Base-by-base conservation (phyloP, 1,140 invertebrate genomes). In the Nasonia giraulti region DNA sequence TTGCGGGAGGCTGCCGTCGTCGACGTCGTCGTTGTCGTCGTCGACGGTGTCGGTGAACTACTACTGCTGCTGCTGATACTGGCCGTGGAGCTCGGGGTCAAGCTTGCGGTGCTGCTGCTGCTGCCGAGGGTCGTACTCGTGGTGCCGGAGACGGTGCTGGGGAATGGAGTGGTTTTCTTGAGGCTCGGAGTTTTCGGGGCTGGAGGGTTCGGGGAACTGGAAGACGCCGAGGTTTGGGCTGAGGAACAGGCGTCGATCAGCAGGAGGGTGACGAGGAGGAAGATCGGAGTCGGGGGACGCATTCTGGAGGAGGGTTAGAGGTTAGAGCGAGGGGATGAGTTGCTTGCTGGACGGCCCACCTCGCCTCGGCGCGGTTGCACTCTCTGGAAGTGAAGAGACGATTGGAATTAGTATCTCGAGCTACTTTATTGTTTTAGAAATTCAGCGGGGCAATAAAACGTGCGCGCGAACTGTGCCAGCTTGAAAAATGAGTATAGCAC, bases 21-120 rank as follows among this genome's bases (percentile, higher is more conserved):
- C n/a, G 71, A 6, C 71, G 84, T 87, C 83, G 88, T 86, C 73
- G 88, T 37, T 40, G 87, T 86, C 68, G 86, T 87, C n/a, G 86
- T 87, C n/a, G 86, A 82, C 2, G 27, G 27, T 27, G 81, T 73
- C 85, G 88, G 47, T 33, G 47, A 20, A 20, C 2, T 11, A 11
- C 12, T 27, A 11, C 23, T 27, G n/a, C 47, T 62, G 20, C 76
- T 62, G 50, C 23, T 17, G 47, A 8, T 62, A 23, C 47, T 78
- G n/a, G 23, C 8, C 7, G 47, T 27, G 8, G 71, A 17, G 14
- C 14, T 14, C 6, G 44, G 75, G 0, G 11, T 5, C 10, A 33
- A 44, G 37, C 33, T 20, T 14, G 74, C 14, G 47, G 10, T 31
- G 66, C 31, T 69, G 37, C 66, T 37, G 55, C 79, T 69, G 55